phyloP scores from a whole-genome alignment of 2,113 vertebrate species.

The Peromyscus polionotus region DNA sequence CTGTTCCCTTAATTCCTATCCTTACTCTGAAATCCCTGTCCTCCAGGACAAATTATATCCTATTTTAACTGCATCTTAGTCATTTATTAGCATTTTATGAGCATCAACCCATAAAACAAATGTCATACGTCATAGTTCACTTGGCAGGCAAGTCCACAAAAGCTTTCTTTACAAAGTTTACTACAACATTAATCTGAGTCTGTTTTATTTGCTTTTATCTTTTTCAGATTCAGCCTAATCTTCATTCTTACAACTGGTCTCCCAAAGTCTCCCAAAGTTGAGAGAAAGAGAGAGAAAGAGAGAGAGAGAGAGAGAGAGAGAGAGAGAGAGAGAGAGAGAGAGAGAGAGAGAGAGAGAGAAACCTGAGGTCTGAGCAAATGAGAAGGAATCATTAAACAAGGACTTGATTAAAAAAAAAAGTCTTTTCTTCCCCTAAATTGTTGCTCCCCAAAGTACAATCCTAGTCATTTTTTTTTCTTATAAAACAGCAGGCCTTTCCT shows the following conservation, averaged over 20 bases:
- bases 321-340: background rate
- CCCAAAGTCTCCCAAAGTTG: slow-evolving; percentile 20
- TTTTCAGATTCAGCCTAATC: slow-evolving; percentile 41
- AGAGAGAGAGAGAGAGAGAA: background rate
- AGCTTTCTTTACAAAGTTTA: slow-evolving; percentile 46
- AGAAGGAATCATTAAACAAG: background rate
- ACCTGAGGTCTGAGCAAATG: background rate
- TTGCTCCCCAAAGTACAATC: background rate
- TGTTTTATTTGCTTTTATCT: slow-evolving; percentile 53
- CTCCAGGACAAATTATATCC: slow-evolving; percentile 42
- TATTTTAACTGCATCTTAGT: slow-evolving; percentile 50
- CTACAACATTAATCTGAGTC: slow-evolving; percentile 31
- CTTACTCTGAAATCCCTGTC: slow-evolving; percentile 38
- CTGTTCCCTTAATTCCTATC: slow-evolving; percentile 4
- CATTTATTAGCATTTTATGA: slow-evolving; percentile 64
- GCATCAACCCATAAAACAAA: slow-evolving; percentile 62
- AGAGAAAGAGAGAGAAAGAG: background rate
- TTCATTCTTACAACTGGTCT: slow-evolving; percentile 2
- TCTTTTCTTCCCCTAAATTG: background rate
- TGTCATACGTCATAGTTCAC: slow-evolving; percentile 23
- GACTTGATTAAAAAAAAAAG: background rate
- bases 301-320: background rate
- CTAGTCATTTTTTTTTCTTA: background rate
- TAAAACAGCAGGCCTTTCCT: background rate
- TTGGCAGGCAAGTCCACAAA: slow-evolving; percentile 38